Base-by-base conservation (phyloP, 2,888 invertebrate species). In the Panopea generosa region DNA sequence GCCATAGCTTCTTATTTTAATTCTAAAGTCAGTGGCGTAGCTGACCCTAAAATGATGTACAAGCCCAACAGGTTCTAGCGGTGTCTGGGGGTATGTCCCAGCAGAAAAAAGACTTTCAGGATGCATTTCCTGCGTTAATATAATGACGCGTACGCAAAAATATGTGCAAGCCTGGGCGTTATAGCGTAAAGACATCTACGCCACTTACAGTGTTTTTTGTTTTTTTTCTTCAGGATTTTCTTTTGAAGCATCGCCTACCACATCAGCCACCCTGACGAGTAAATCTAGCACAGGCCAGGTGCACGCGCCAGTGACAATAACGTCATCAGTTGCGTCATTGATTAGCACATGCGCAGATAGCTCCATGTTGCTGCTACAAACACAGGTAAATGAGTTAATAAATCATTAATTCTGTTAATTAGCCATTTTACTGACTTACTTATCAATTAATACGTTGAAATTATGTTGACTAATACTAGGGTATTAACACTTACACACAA, bases 281-380 rank as follows among this genome's bases (percentile, higher is more conserved):
- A 72, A 62, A 70, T 62, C 81, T 59, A 75, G 59, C 49, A 55
- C 74, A 49, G 69, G 76, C 71, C 75, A 72, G 57, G 79, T 62
- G 55, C 77, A 60, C 53, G 71, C 70, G 55, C 71, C 74, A 49
- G 59, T 66, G 40, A 57, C 16, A 7, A 40, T 71, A 62, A 67
- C 73, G 59, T 56, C 77, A 67, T 70, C 80, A 61, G 62, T 77
- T 68, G 57, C 82, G 72, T 52, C 83, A 29, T 63, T 81, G 53
- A 76, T 69, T 56, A 75, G 82, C 80, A 70, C 73, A 59, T 77
- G 68, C 70, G 77, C 79, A 62, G 86, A 87, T 53, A 86, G 80
- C 78, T 81, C 87, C 74, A 89, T 89, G 89, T 81, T 89, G 81
- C 86, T 89, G 27, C 76, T 89, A 72, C 87, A 87, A 57, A 83